Evolutionary conservation across 2,113 vertebrate species (phyloP).

Genomic region (Corythoichthys haematopterus): DNA sequence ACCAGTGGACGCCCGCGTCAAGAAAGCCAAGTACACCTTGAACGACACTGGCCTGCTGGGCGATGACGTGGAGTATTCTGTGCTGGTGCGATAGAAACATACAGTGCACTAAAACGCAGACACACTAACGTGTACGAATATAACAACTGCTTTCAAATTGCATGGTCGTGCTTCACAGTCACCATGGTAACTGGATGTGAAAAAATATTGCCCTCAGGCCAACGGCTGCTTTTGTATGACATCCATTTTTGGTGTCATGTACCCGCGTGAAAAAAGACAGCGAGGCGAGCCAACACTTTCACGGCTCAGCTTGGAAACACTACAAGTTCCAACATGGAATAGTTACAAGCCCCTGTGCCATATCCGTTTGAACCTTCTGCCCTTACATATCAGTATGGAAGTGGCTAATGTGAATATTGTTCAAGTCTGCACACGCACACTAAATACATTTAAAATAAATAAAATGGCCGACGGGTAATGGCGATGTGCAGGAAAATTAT

Average conservation of each 20-base stretch:
- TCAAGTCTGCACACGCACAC: constrained; percentile 24
- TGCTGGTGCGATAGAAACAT: constrained; percentile 74
- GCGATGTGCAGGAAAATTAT: constrained; percentile 62
- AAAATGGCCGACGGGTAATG: constrained; percentile 61
- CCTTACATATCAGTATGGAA: constrained; percentile 40
- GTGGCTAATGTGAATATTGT: constrained; percentile 53
- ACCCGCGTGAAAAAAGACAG: constrained; percentile 30
- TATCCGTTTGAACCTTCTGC: constrained; percentile 16
- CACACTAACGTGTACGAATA: not conserved
- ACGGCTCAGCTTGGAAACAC: not conserved
- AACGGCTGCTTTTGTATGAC: constrained; percentile 54
- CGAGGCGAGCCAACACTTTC: not conserved
- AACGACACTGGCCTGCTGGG: constrained; percentile 93
- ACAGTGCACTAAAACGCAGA: not conserved
- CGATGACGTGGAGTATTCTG: constrained; percentile 88
- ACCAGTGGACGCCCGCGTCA: constrained; percentile 88
- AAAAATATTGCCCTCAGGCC: constrained; percentile 26
- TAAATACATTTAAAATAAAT: constrained; percentile 16
- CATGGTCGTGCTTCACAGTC: constrained; percentile 38
- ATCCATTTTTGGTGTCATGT: constrained; percentile 63
- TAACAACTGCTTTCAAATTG: constrained; percentile 32
- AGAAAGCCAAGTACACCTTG: constrained; percentile 97
- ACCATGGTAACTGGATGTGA: constrained; percentile 45
- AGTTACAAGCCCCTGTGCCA: not conserved
- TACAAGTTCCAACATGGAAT: not conserved